Evolutionary conservation across 2,113 vertebrate species (phyloP), one percentile per base, ranked within the genome.

Genomic region (Nyctereutes procyonoides): DNA sequence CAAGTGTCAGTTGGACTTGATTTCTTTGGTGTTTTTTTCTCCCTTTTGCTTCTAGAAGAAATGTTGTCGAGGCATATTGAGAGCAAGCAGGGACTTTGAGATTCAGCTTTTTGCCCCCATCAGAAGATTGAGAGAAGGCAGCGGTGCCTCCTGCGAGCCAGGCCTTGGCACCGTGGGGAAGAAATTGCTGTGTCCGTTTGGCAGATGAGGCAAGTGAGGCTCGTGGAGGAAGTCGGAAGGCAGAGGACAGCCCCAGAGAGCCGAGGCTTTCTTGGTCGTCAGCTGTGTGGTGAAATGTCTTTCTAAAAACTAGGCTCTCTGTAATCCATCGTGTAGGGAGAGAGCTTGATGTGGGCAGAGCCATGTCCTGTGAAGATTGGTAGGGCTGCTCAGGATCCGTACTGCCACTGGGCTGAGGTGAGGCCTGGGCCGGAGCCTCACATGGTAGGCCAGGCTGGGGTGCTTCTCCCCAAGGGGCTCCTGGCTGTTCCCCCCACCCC

Each of bases 171-270:
- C 12, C 0, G 9, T 35, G 24, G 53, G 84, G 53, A 84, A 7
- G 71, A 74, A 28, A 22, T 24, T 32, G 11, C 86, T 11, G 11
- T 71, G 4, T 87, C 79, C 32, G 24, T 58, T 87, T 67, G 76
- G 63, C 63, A 91, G 82, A 51, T 95, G 35, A 69, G 73, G 90
- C 76, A 93, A 73, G 81, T 6, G 17, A 88, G 95, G n/a, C 71
- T 26, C 8, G 2, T 20, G 1, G 20, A n/a, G 13, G 19, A 1
- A 55, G 60, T 43, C 7, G 43, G 43, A 43, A 43, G 43, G 43
- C 43, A 43, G 43, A 43, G 43, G 43, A 28, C 3, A n/a, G 51
- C 30, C 17, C 55, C 43, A 58, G 76, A 71, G 86, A 65, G 24
- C 16, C 12, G 24, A 5, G 2, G 51, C 16, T 58, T 26, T 51